Evolutionary conservation across 2,797 vertebrate genomes (phyloP).

Genomic region (Leptatherina wallacei): DNA sequence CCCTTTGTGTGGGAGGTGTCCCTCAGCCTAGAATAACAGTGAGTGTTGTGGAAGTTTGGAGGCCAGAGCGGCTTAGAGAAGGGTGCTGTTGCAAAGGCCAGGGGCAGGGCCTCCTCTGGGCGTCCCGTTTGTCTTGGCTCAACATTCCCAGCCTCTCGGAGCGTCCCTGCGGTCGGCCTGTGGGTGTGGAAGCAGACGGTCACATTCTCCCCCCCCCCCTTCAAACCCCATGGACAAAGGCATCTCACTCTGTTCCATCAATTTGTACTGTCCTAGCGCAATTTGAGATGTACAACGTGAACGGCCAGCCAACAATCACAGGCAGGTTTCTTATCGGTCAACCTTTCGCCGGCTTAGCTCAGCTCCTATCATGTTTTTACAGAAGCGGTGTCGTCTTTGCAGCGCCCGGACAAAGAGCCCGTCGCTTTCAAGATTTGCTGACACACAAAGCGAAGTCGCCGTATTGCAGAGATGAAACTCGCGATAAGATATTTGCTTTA

Average conservation of each 20-base stretch:
- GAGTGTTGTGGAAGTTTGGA: constrained; percentile 66
- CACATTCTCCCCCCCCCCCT: constrained; percentile 62
- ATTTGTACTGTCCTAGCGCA: constrained; percentile 30
- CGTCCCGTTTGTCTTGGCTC: constrained; percentile 83
- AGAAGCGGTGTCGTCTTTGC: constrained; percentile 30
- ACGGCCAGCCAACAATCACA: constrained; percentile 38
- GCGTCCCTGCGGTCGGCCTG: constrained; percentile 78
- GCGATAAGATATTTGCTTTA: constrained; percentile 68
- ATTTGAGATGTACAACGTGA: constrained; percentile 43
- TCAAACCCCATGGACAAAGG: constrained; percentile 55
- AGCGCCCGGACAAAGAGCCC: constrained; percentile 1
- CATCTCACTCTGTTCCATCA: constrained; percentile 52
- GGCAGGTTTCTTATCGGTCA: constrained; percentile 29
- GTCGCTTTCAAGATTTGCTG: constrained; percentile 45
- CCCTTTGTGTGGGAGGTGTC: constrained; percentile 63
- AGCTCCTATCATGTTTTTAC: constrained; percentile 47
- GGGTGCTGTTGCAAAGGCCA: constrained; percentile 66
- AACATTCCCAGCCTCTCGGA: constrained; percentile 69
- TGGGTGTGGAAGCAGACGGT: constrained; percentile 80
- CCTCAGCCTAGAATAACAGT: constrained; percentile 72
- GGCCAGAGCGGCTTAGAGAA: constrained; percentile 67
- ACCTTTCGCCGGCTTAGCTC: constrained; percentile 35
- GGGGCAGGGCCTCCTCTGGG: constrained; percentile 68
- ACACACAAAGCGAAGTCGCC: constrained; percentile 49
- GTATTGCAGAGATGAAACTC: constrained; percentile 48